These are phyloP conservation scores for Scrobipalpa atriplicella DNA, from an alignment of 2,888 invertebrate genomes.

Conservation along the genomic window DNA sequence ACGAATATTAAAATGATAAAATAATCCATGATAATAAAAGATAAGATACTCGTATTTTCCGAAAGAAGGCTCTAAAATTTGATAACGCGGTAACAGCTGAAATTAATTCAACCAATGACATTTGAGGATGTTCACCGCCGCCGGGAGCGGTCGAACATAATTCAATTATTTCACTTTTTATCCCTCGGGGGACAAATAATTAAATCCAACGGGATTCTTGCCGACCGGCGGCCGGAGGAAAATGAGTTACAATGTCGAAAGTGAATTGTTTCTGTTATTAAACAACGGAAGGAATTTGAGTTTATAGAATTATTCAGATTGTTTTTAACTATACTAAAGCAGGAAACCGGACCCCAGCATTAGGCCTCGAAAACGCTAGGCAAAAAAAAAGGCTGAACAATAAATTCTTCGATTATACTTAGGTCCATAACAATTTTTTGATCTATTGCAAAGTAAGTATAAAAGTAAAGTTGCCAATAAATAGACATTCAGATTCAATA, in stretches of 20 bases:
- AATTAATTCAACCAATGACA: constrained; percentile 17
- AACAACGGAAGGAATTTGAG: too few species aligned
- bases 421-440: too few species aligned
- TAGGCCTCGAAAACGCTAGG: too few species aligned
- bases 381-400: too few species aligned
- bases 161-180: constrained; percentile 16
- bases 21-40: neutral
- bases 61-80: neutral
- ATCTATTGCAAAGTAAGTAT: too few species aligned
- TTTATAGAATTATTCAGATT: neutral
- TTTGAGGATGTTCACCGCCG: constrained; percentile 9
- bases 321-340: too few species aligned
- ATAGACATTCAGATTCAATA: too few species aligned
- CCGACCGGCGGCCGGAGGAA: neutral
- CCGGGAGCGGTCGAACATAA: constrained; percentile 6
- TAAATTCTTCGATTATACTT: too few species aligned
- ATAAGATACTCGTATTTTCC: neutral
- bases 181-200: neutral
- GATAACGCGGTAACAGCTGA: constrained; percentile 10
- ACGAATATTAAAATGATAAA: too few species aligned
- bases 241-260: neutral
- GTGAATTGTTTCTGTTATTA: neutral
- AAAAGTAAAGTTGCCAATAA: too few species aligned
- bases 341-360: too few species aligned
- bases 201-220: neutral